A percentile compares a stretch with the other conserved stretches of the same genome.
These are phyloP conservation scores for Crenichthys baileyi DNA, from an alignment of 2,797 vertebrate species.

Conservation along the genomic window DNA sequence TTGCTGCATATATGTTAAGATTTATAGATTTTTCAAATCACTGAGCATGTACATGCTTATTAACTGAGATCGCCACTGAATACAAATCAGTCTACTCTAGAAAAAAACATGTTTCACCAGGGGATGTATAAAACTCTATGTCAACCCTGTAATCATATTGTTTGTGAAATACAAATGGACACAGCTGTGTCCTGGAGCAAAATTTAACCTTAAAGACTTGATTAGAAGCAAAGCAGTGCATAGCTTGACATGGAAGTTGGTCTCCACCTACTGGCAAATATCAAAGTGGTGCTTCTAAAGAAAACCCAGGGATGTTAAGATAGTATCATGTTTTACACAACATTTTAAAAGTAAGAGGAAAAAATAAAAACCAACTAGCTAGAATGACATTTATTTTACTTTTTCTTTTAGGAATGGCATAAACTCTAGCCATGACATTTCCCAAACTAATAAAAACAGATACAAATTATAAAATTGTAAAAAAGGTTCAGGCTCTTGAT, in stretches of 20 bases:
- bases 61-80: conserved; percentile 43
- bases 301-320: conserved; percentile 9
- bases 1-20: conserved; percentile 7
- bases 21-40: conserved; percentile 20
- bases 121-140: conserved; percentile 36
- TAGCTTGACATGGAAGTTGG: conserved; percentile 73
- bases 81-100: conserved; percentile 41
- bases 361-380: neutral
- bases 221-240: conserved; percentile 47
- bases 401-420: neutral
- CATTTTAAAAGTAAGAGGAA: conserved; percentile 9
- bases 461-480: neutral
- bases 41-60: conserved; percentile 42
- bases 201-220: conserved; percentile 64
- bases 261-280: conserved; percentile 84
- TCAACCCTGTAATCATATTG: conserved; percentile 65
- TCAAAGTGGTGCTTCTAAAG: conserved; percentile 40
- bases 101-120: conserved; percentile 33
- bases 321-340: conserved; percentile 27
- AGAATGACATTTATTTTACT: neutral
- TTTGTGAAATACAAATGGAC: conserved; percentile 68
- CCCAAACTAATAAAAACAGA: neutral
- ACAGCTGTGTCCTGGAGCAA: conserved; percentile 64
- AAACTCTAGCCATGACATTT: neutral
- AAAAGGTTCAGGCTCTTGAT: neutral